These are phyloP conservation scores for Drosophila rubida DNA, from an alignment of 2,888 invertebrate genomes.

Conservation along the genomic window DNA sequence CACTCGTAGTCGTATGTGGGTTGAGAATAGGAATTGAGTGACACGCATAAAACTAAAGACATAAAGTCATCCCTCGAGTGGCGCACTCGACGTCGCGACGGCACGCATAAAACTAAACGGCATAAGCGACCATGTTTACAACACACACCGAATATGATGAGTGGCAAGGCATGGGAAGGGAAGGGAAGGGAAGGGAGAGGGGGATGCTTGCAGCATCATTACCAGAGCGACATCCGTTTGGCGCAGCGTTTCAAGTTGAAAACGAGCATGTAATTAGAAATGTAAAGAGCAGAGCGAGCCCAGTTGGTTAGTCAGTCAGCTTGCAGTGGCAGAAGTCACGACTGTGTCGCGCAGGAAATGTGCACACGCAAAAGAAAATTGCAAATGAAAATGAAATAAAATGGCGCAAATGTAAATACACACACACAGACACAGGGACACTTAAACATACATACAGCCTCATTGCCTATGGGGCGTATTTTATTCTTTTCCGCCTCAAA, in stretches of 20 bases:
- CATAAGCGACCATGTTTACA: slow-evolving; percentile 56
- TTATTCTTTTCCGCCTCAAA: slow-evolving; percentile 60
- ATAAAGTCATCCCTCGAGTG: slow-evolving; percentile 42
- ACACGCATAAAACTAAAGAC: slow-evolving; percentile 50
- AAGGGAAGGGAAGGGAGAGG: not conserved
- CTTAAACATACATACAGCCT: slow-evolving; percentile 25
- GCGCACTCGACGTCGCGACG: slow-evolving; percentile 1
- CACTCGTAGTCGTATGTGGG: not conserved
- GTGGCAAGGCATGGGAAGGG: not conserved
- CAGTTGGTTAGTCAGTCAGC: slow-evolving; percentile 7
- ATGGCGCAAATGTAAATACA: slow-evolving; percentile 66
- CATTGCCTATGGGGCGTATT: slow-evolving; percentile 59
- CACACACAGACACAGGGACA: slow-evolving; percentile 6
- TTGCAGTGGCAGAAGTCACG: slow-evolving; percentile 64
- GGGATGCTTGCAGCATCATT: slow-evolving; percentile 31
- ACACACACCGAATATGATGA: slow-evolving; percentile 31
- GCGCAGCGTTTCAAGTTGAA: slow-evolving; percentile 58
- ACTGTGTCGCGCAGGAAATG: slow-evolving; percentile 64
- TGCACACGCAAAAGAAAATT: slow-evolving; percentile 70
- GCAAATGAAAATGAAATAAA: slow-evolving; percentile 73
- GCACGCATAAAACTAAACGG: slow-evolving; percentile 48
- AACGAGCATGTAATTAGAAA: slow-evolving; percentile 75
- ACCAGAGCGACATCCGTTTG: slow-evolving; percentile 47
- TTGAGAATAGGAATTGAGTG: slow-evolving; percentile 24
- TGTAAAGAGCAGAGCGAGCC: slow-evolving; percentile 55